Evolutionary conservation across 2,797 vertebrate genomes (phyloP).

Genomic region (Trachurus trachurus): DNA sequence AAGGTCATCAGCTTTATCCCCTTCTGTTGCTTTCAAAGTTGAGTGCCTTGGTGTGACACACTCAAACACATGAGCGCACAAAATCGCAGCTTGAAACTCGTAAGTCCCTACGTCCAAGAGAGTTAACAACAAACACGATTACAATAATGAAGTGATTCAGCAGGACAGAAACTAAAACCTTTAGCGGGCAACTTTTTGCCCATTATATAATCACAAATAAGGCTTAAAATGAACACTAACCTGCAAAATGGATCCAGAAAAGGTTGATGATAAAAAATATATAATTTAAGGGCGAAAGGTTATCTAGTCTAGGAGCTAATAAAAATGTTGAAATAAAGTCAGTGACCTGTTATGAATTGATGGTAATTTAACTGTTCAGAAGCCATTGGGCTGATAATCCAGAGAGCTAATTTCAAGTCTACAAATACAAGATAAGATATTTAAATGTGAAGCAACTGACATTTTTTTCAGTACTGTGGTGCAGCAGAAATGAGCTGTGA

Average conservation of each 20-base stretch:
- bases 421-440: not conserved
- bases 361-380: not conserved
- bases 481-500: not conserved
- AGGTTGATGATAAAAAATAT: not conserved
- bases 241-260: slow-evolving; percentile 25
- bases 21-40: slow-evolving; percentile 20
- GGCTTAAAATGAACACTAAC: slow-evolving; percentile 27
- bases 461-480: not conserved
- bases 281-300: not conserved
- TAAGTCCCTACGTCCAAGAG: not conserved
- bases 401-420: not conserved
- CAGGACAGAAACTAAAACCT: not conserved
- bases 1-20: slow-evolving; percentile 37
- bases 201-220: slow-evolving; percentile 8
- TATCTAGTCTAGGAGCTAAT: not conserved
- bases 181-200: slow-evolving; percentile 1
- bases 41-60: slow-evolving; percentile 9
- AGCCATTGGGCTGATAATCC: not conserved
- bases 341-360: not conserved
- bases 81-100: slow-evolving; percentile 1
- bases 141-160: not conserved
- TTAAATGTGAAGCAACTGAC: not conserved
- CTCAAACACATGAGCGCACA: slow-evolving; percentile 3
- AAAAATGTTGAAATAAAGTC: not conserved
- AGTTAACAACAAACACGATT: slow-evolving; percentile 5